A percentile compares a stretch with the other conserved stretches of the same genome.
Evolutionary conservation across 2,888 invertebrate species (phyloP).

Genomic region (Orthonevra nobilis): DNA sequence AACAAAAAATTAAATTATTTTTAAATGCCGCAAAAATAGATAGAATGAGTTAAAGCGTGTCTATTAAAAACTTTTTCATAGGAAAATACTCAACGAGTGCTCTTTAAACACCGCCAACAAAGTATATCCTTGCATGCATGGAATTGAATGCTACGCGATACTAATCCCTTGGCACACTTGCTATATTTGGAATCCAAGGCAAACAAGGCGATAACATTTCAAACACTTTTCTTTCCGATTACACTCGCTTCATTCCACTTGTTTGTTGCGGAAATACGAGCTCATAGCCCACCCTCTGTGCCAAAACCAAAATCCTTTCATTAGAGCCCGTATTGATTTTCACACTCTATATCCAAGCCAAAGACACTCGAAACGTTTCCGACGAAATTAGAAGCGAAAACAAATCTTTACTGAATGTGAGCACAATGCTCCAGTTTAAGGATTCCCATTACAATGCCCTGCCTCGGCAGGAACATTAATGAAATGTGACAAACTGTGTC

Average conservation of each 20-base stretch:
- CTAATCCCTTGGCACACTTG: neutral
- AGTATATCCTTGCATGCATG: too few relatives aligned
- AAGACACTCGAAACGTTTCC: neutral
- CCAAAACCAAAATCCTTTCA: neutral
- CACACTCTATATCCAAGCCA: neutral
- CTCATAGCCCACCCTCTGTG: neutral
- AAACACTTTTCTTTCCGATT: neutral
- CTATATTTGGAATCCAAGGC: neutral
- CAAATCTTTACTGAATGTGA: too few relatives aligned
- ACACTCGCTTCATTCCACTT: neutral
- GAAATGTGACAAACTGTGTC: slow-evolving; percentile 8
- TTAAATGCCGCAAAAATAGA: too few relatives aligned
- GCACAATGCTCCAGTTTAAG: too few relatives aligned
- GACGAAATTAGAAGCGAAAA: neutral
- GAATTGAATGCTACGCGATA: too few relatives aligned
- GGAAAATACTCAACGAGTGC: too few relatives aligned
- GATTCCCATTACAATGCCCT: slow-evolving; percentile 20
- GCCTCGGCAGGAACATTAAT: slow-evolving; percentile 18
- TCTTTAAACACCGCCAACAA: too few relatives aligned
- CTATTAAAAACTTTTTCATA: too few relatives aligned
- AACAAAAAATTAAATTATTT: too few relatives aligned
- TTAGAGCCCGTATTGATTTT: slow-evolving; percentile 8
- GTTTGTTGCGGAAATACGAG: neutral
- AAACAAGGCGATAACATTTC: neutral
- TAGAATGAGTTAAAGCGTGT: too few relatives aligned